A percentile compares a stretch with the other conserved stretches of the same genome.
These are phyloP conservation scores for Clepsis dumicolana DNA, from an alignment of 2,888 invertebrate species.

Conservation along the genomic window DNA sequence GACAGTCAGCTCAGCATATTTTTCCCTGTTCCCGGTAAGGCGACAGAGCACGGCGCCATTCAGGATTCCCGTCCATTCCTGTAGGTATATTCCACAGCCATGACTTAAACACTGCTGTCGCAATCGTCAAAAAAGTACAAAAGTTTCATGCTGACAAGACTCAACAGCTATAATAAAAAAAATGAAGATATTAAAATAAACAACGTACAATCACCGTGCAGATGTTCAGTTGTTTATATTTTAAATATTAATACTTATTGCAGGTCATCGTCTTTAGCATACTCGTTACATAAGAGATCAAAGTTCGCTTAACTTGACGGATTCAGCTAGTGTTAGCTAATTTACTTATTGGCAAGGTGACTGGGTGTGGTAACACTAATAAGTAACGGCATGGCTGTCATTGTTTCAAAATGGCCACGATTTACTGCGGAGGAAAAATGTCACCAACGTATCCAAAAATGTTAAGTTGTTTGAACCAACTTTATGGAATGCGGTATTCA, in stretches of 20 bases:
- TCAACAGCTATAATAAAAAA: neutral
- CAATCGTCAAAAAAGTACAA: neutral
- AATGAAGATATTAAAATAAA: neutral
- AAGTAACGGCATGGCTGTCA: slow-evolving; percentile 18
- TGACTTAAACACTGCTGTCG: neutral
- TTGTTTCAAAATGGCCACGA: slow-evolving; percentile 33
- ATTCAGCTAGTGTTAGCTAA: slow-evolving; percentile 53
- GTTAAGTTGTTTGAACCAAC: no score
- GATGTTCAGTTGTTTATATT: slow-evolving; percentile 22
- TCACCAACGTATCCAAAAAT: neutral
- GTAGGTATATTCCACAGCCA: no score
- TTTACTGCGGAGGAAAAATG: slow-evolving; percentile 2
- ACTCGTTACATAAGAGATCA: slow-evolving; percentile 54
- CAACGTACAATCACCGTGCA: neutral
- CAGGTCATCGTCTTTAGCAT: slow-evolving; percentile 31
- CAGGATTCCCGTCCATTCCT: no score
- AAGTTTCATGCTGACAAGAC: neutral
- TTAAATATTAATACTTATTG: slow-evolving; percentile 4
- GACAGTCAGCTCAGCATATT: no score
- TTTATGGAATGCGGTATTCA: no score
- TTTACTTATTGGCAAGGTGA: slow-evolving; percentile 44
- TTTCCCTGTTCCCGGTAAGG: no score
- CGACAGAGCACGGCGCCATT: no score
- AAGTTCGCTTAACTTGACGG: slow-evolving; percentile 55
- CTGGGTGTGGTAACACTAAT: slow-evolving; percentile 29